These are phyloP conservation scores for Calycopis cecrops DNA, from an alignment of 1,140 invertebrate species.

Conservation along the genomic window DNA sequence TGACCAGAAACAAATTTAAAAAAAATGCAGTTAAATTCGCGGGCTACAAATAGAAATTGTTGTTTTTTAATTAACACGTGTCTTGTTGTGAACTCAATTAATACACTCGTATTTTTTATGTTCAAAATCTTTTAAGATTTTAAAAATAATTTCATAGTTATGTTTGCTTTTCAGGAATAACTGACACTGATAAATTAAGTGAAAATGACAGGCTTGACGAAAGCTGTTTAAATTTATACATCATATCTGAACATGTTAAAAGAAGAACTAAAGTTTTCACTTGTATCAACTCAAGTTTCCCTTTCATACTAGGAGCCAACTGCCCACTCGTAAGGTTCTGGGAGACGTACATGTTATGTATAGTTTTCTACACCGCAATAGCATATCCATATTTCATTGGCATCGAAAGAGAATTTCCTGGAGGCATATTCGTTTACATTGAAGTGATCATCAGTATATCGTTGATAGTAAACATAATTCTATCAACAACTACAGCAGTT, in stretches of 20 bases:
- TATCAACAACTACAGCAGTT: slow-evolving; percentile 50
- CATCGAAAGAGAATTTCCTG: slow-evolving; percentile 44
- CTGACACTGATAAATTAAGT: slow-evolving; percentile 36
- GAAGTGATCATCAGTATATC: slow-evolving; percentile 52
- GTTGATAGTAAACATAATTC: slow-evolving; percentile 47
- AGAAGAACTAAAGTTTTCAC: slow-evolving; percentile 49
- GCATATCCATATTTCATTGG: slow-evolving; percentile 62
- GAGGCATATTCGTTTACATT: slow-evolving; percentile 42
- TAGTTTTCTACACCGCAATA: slow-evolving; percentile 51
- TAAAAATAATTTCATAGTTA: too few species aligned
- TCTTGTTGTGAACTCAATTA: too few species aligned
- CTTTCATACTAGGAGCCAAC: slow-evolving; percentile 57
- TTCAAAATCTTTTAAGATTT: too few species aligned
- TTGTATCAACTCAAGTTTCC: slow-evolving; percentile 47
- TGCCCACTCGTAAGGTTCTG: slow-evolving; percentile 59
- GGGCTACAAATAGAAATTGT: too few species aligned
- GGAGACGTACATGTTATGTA: slow-evolving; percentile 50
- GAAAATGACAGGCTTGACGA: slow-evolving; percentile 52
- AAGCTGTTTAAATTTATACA: slow-evolving; percentile 58
- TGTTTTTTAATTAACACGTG: too few species aligned
- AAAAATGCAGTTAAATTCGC: neutral
- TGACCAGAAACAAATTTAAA: too few species aligned
- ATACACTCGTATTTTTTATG: too few species aligned
- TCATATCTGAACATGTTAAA: slow-evolving; percentile 60
- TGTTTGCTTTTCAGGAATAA: slow-evolving; percentile 38